Conservation (phyloP, 53 echinoderm and acorn worm species). For the Glandiceps talaboti region DNA sequence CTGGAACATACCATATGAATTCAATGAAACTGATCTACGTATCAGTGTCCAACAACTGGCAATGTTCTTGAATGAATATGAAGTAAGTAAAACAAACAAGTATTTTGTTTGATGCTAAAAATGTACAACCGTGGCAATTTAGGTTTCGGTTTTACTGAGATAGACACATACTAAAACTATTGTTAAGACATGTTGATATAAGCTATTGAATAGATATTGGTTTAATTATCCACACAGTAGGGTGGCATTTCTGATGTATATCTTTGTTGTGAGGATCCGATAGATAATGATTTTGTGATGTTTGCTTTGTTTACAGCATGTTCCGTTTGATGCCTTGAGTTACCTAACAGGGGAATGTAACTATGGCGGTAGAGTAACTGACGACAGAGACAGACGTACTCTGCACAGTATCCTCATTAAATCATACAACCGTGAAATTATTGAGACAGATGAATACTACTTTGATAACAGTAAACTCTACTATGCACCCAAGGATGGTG, state of each 20-base stretch:
- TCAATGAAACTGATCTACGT: slow-evolving; percentile 91
- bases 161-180: too few relatives aligned
- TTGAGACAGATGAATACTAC: slow-evolving; percentile 49
- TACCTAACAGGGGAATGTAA: slow-evolving; percentile 96
- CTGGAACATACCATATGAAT: slow-evolving; percentile 97
- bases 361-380: slow-evolving; percentile 96
- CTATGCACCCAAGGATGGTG: slow-evolving; percentile 72
- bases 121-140: too few relatives aligned
- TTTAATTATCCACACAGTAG: too few relatives aligned
- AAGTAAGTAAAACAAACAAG: too few relatives aligned
- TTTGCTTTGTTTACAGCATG: slow-evolving; percentile 69
- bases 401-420: slow-evolving; percentile 78
- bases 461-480: slow-evolving; percentile 83
- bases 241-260: too few relatives aligned
- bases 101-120: too few relatives aligned
- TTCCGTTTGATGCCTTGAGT: slow-evolving; percentile 74
- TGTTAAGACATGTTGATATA: too few relatives aligned
- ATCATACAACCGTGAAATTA: slow-evolving; percentile 66
- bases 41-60: slow-evolving; percentile 94
- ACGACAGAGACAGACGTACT: slow-evolving; percentile 83
- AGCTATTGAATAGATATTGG: too few relatives aligned
- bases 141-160: too few relatives aligned
- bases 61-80: slow-evolving; percentile 97
- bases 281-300: too few relatives aligned
- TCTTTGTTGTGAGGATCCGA: too few relatives aligned